These are phyloP conservation scores for Cryptosula pallasiana DNA, from an alignment of 2,888 invertebrate genomes.

Conservation along the genomic window DNA sequence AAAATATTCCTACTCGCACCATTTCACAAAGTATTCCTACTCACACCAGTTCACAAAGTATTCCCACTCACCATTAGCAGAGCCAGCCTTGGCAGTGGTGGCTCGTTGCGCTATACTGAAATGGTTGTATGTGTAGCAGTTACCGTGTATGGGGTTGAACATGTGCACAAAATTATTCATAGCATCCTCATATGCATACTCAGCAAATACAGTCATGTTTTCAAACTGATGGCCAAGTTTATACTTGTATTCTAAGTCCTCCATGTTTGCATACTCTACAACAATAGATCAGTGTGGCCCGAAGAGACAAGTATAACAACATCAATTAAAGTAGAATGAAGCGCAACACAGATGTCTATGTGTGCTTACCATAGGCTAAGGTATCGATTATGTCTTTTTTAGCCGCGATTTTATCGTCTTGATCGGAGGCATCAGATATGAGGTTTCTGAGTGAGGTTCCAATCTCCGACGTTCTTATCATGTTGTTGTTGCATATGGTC, in stretches of 20 bases:
- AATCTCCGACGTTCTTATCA: not conserved
- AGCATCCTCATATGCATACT: not conserved
- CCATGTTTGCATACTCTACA: constrained; percentile 1
- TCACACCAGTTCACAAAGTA: too few species aligned
- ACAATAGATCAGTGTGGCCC: too few species aligned
- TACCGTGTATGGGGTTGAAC: constrained; percentile 28
- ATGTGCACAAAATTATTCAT: constrained; percentile 26
- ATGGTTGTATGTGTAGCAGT: constrained; percentile 29
- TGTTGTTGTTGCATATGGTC: constrained; percentile 30
- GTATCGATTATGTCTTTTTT: not conserved
- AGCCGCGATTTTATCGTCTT: not conserved
- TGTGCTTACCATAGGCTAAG: not conserved
- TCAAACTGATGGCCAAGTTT: constrained; percentile 18
- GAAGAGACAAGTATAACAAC: not conserved
- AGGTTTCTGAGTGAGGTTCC: not conserved
- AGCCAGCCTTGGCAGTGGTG: not conserved
- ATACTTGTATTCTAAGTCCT: not conserved
- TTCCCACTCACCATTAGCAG: constrained; percentile 23
- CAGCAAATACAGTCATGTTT: not conserved
- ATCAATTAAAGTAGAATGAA: not conserved
- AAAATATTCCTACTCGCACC: too few species aligned
- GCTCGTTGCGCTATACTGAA: not conserved
- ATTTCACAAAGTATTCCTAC: too few species aligned
- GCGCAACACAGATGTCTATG: not conserved
- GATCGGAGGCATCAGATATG: not conserved